Base-by-base conservation (phyloP, 2,113 vertebrate genomes). In the Morphnarchus princeps region DNA sequence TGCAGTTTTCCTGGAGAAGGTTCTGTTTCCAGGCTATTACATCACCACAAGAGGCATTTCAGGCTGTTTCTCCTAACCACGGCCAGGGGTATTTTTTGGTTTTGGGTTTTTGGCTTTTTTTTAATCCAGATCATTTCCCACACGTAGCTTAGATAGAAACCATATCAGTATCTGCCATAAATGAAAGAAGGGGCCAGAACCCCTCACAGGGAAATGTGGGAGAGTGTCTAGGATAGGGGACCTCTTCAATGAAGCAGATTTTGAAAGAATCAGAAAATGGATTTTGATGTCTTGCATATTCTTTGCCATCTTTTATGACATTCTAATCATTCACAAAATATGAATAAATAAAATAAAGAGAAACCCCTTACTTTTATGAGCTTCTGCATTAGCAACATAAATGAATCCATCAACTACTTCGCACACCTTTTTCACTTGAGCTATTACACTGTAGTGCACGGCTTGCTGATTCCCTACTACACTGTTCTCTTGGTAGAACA, bases 381-480 rank as follows among this genome's bases (percentile, higher is more conserved):
- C 95, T 97, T 99, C 99, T 34, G 98, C 99, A 92, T 99, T 99
- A 73, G 99, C 99, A 63, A 99, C 99, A 55, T 99, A 99, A 97
- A 99, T 99, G 97, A 99, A 99, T 34, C 99, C 99, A 82, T 99
- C 98, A 58, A 99, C 99, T 36, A 98, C 98, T 93, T 98, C 98
- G 76, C 99, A 99, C 96, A 99, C 99, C 67, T 99, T 98, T 97
- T 99, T 99, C 69, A 99, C 98, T 92, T 99, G 98, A 69, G 98
- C 98, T 65, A 99, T 98, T 18, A 99, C 98, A 76, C 82, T 98
- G 95, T 98, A 99, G 14, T 96, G 97, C 45, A 78, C 61, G 3
- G 97, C 87, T 14, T 97, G 98, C 7, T 98, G 98, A 73, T 97
- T 97, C 10, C 94, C 93, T 31, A 61, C 98, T 42, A 31, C 1